Conservation (phyloP, 2,113 vertebrate genomes). For the Lota lota region DNA sequence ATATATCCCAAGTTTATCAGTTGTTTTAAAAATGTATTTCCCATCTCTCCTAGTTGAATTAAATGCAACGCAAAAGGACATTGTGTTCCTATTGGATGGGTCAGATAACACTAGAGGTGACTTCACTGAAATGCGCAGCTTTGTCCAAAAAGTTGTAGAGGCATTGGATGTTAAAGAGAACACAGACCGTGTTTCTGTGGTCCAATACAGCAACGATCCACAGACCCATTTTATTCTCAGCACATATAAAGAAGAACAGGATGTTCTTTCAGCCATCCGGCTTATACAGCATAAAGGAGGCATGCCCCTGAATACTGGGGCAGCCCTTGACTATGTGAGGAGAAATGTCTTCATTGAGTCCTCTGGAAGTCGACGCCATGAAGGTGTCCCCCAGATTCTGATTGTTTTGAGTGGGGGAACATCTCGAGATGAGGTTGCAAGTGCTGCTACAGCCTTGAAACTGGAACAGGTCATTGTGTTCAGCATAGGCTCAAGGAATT, state of each 20-base stretch:
- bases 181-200: constrained; percentile 67
- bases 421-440: constrained; percentile 70
- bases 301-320: constrained; percentile 57
- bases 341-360: constrained; percentile 51
- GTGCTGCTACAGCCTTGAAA: constrained; percentile 58
- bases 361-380: constrained; percentile 63
- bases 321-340: constrained; percentile 66
- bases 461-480: constrained; percentile 60
- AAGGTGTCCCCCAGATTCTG: constrained; percentile 73
- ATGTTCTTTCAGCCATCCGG: constrained; percentile 55
- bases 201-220: constrained; percentile 68
- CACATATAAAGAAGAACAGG: constrained; percentile 56
- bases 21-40: constrained; percentile 37
- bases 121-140: constrained; percentile 80
- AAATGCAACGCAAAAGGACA: constrained; percentile 68
- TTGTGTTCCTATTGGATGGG: constrained; percentile 75
- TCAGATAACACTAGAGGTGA: constrained; percentile 64
- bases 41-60: constrained; percentile 69
- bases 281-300: constrained; percentile 68
- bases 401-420: constrained; percentile 67
- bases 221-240: constrained; percentile 67
- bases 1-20: constrained; percentile 15
- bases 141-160: constrained; percentile 72
- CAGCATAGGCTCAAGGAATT: constrained; percentile 62
- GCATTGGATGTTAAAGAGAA: constrained; percentile 60